Evolutionary conservation across 2,888 invertebrate species (phyloP).

Genomic region (Eupithecia exiguata): DNA sequence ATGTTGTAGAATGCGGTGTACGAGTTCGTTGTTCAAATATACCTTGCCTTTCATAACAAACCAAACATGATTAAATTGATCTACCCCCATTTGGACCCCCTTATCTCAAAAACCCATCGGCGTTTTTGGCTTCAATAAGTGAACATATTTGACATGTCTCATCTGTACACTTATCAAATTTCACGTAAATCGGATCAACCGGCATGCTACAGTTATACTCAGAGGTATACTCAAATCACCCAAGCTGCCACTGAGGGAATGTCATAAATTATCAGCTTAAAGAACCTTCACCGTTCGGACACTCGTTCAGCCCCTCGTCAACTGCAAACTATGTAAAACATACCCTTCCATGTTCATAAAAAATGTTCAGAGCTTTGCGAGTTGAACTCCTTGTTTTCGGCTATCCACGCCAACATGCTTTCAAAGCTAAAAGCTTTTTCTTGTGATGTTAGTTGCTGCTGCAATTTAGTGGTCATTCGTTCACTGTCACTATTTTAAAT

Average conservation of each 20-base stretch:
- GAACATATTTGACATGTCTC: too few species aligned
- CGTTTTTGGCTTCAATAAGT: too few species aligned
- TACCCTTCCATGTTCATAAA: neutral
- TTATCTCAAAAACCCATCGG: too few species aligned
- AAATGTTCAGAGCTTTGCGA: neutral
- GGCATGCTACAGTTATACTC: too few species aligned
- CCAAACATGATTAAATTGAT: too few species aligned
- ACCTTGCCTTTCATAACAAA: too few species aligned
- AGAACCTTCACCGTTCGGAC: neutral
- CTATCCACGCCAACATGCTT: conserved; percentile 16
- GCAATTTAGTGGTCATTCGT: conserved; percentile 21
- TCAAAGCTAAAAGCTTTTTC: conserved; percentile 33
- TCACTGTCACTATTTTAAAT: conserved; percentile 22
- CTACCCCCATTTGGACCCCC: too few species aligned
- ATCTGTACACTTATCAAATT: too few species aligned
- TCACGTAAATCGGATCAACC: too few species aligned
- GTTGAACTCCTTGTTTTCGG: neutral
- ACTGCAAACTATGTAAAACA: neutral
- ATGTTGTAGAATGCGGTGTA: too few species aligned
- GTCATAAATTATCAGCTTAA: neutral
- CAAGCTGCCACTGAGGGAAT: neutral
- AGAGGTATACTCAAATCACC: too few species aligned
- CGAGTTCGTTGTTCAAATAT: too few species aligned
- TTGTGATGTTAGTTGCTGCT: conserved; percentile 26
- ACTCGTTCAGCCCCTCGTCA: neutral